phyloP scores from a whole-genome alignment of 2,797 vertebrate species.

The Lemur catta region DNA sequence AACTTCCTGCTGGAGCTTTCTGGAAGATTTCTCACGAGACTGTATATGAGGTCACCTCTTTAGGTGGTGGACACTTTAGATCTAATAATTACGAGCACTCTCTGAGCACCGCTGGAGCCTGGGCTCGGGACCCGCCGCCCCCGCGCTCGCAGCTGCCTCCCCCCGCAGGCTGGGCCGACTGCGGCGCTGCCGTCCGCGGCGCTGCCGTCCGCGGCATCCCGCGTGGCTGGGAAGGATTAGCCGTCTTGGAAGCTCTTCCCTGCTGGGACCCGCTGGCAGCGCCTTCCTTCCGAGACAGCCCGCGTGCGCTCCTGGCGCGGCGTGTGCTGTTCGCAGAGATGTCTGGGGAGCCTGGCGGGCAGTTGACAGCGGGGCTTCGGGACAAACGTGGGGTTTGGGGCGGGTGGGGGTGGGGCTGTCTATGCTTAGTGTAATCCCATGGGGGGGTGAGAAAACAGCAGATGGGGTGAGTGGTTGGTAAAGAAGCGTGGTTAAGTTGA shows the following conservation, averaged over 20 bases:
- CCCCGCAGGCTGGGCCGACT: no score
- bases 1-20: slow-evolving; percentile 29
- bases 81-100: neutral
- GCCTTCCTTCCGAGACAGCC: slow-evolving; percentile 3
- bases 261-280: neutral
- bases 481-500: neutral
- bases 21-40: slow-evolving; percentile 51
- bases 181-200: no score
- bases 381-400: neutral
- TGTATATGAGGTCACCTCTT: neutral
- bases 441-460: neutral
- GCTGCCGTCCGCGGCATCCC: neutral
- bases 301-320: neutral
- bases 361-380: neutral
- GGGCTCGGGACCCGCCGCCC: neutral
- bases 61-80: slow-evolving; percentile 25
- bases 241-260: slow-evolving; percentile 17
- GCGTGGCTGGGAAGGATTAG: slow-evolving; percentile 63
- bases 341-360: neutral
- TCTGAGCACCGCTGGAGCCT: neutral
- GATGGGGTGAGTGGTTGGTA: neutral
- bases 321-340: neutral
- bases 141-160: no score
- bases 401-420: neutral
- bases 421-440: neutral